These are phyloP conservation scores for Lasioglossum malachurum DNA, from an alignment of 2,888 invertebrate genomes.

Conservation along the genomic window DNA sequence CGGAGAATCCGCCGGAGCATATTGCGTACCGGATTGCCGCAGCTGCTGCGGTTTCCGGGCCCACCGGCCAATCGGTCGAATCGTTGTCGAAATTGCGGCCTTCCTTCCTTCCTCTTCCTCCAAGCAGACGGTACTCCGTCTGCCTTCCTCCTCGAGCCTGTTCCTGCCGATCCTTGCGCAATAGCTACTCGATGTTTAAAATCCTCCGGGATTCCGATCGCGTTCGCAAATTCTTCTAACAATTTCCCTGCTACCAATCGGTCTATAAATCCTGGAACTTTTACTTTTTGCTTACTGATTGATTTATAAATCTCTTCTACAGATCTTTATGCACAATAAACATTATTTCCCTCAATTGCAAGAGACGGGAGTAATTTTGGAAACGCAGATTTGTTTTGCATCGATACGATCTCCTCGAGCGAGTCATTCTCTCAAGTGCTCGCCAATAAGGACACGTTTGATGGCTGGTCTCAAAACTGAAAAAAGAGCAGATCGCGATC, in stretches of 20 bases:
- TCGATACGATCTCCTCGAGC: constrained; percentile 5
- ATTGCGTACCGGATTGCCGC: constrained; percentile 68
- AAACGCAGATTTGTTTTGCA: constrained; percentile 13
- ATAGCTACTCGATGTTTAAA: background rate
- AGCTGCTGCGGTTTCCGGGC: constrained; percentile 80
- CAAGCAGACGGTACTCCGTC: background rate
- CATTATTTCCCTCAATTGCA: too few species aligned
- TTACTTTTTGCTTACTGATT: too few species aligned
- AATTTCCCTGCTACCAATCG: background rate
- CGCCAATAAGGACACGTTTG: constrained; percentile 32
- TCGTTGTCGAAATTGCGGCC: constrained; percentile 76
- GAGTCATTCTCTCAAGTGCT: background rate
- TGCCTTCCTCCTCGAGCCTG: background rate
- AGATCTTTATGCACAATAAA: too few species aligned
- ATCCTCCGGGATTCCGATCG: background rate
- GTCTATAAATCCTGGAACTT: background rate
- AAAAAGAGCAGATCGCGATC: background rate
- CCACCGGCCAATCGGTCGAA: constrained; percentile 76
- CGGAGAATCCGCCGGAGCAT: constrained; percentile 61
- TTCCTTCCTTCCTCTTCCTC: constrained; percentile 67
- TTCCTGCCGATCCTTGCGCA: background rate
- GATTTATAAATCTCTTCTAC: too few species aligned
- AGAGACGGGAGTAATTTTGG: background rate
- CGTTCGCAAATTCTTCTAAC: background rate
- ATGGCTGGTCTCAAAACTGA: background rate